Conservation (phyloP, 2,888 invertebrate species). For the Pantelozetes paolii region DNA sequence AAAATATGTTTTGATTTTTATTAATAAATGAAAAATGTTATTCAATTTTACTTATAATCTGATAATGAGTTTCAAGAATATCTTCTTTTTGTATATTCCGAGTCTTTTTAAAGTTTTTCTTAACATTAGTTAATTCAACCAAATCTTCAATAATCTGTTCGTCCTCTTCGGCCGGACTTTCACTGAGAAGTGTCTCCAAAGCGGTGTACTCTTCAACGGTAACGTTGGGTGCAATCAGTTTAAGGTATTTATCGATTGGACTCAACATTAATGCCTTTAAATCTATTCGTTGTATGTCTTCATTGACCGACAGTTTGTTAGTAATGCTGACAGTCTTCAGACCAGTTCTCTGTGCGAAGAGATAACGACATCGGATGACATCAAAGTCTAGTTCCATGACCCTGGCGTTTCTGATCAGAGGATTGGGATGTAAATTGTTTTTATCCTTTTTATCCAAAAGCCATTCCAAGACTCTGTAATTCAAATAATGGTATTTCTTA, state of each 20-base stretch:
- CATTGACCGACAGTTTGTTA: neutral
- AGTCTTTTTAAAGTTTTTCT: neutral
- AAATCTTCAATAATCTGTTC: conserved; percentile 41
- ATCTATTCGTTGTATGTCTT: conserved; percentile 6
- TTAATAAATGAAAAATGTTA: neutral
- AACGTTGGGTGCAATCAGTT: conserved; percentile 39
- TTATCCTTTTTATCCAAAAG: conserved; percentile 37
- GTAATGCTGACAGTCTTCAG: conserved; percentile 27
- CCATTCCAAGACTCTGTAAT: conserved; percentile 41
- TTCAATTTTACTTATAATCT: conserved; percentile 25
- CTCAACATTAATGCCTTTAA: conserved; percentile 37
- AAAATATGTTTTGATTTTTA: neutral
- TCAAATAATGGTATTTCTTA: conserved; percentile 42
- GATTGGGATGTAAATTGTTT: conserved; percentile 21
- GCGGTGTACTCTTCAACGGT: conserved; percentile 38
- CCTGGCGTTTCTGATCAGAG: conserved; percentile 30
- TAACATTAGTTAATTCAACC: conserved; percentile 19
- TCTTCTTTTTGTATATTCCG: neutral
- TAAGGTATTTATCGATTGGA: conserved; percentile 29
- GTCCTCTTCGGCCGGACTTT: conserved; percentile 39
- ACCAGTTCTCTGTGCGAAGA: conserved; percentile 42
- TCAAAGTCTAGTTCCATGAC: conserved; percentile 37
- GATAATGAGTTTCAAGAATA: neutral
- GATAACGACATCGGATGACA: conserved; percentile 33
- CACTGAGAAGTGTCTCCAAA: conserved; percentile 30